Base-by-base conservation (phyloP, 1,140 invertebrate species). In the Tetragonula clypearis region DNA sequence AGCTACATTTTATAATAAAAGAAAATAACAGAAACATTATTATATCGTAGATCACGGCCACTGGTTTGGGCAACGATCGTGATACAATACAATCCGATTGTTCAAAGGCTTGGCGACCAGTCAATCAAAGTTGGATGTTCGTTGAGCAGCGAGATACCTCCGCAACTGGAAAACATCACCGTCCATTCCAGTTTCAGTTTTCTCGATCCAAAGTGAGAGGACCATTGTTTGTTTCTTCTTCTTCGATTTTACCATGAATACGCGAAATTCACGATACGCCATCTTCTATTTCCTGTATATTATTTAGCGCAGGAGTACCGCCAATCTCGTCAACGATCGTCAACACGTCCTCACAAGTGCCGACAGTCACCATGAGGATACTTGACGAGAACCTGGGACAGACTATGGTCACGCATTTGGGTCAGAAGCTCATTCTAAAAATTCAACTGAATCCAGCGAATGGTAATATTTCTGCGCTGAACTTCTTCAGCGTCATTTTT, bases 71-170 rank as follows among this genome's bases (percentile, higher is more conserved):
- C 95, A 17, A 95, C 95, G 1, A 92, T 96, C n/a, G 94, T 96
- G 0, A 93, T 96, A 23, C 96, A 96, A 87, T 95, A 96, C 79
- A 96, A 96, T 90, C 96, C 96, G 2, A 94, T 96, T 76, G 96
- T 96, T 41, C 96, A 96, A 86, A 93, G 95, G 72, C 92, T 95
- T 30, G 96, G 96, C 6, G 96, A 96, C 88, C 93, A 96, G 74
- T 94, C 96, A 8, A 94, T 96, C 35, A 94, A 94, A 86, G 92
- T 96, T 1, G 95, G 95, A 19, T 96, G 96, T 84, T 91, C 94
- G 2, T 90, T 96, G 66, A 94, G 95, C 62, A 90, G 91, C 1
- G 26, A 6, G 3, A 85, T 88, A 30, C 56, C 92, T 83, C 88
- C 93, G 58, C 66, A 93, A 93, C 90, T 93, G 14, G 90, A 85